phyloP scores from a whole-genome alignment of 2,888 invertebrate species.

The Acheta domesticus region DNA sequence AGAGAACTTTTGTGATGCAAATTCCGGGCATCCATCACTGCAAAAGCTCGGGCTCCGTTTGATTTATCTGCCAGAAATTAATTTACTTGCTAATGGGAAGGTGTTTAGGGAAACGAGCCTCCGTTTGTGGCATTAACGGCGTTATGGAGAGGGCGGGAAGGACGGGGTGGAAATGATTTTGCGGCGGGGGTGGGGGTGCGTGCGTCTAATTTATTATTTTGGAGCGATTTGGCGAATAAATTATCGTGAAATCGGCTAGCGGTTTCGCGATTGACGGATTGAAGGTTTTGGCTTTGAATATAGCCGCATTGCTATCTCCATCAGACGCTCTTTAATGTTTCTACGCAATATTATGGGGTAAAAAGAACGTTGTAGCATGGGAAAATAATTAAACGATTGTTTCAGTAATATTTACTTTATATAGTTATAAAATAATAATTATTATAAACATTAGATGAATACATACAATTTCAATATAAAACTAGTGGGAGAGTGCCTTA shows the following conservation, averaged over 20 bases:
- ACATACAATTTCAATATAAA: no score
- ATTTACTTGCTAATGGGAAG: slow-evolving; percentile 18
- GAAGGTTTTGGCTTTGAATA: no score
- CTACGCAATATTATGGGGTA: no score
- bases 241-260: background rate
- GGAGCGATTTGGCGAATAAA: background rate
- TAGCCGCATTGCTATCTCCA: no score
- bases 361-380: no score
- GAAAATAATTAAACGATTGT: no score
- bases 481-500: no score
- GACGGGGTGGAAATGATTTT: background rate
- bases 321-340: no score
- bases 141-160: background rate
- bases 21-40: slow-evolving; percentile 18
- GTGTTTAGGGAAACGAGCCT: slow-evolving; percentile 9
- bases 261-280: no score
- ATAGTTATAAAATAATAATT: no score
- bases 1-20: slow-evolving; percentile 18
- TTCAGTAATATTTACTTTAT: no score
- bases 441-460: no score
- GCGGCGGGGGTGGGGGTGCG: background rate
- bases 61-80: slow-evolving; percentile 18
- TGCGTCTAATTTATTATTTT: slow-evolving; percentile 1
- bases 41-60: slow-evolving; percentile 18
- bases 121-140: slow-evolving; percentile 18